phyloP scores from a whole-genome alignment of 2,888 invertebrate genomes.

The Athalia cordata region DNA sequence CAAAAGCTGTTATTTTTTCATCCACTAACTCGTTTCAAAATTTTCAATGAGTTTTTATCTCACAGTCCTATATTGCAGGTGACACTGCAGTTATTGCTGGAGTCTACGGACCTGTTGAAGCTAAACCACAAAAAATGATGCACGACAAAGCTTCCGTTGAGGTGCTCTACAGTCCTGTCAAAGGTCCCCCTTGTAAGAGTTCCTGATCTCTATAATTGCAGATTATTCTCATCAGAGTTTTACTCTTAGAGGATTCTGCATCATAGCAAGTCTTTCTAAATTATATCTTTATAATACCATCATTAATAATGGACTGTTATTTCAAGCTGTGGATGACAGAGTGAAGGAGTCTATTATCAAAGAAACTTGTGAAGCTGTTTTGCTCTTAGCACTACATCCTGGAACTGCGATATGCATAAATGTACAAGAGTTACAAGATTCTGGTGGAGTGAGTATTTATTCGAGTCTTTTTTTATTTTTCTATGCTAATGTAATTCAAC shows the following conservation, averaged over 20 bases:
- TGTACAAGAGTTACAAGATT: slow-evolving; percentile 91
- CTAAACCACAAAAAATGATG: slow-evolving; percentile 83
- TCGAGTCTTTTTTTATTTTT: slow-evolving; percentile 7
- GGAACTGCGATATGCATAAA: slow-evolving; percentile 86
- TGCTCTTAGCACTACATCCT: slow-evolving; percentile 85
- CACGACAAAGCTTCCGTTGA: slow-evolving; percentile 88
- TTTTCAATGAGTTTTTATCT: slow-evolving; percentile 42
- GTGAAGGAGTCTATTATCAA: slow-evolving; percentile 84
- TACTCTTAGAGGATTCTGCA: slow-evolving; percentile 37
- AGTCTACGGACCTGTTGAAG: slow-evolving; percentile 89
- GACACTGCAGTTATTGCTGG: slow-evolving; percentile 86
- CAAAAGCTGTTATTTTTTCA: slow-evolving; percentile 31
- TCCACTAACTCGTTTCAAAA: background rate
- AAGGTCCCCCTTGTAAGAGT: slow-evolving; percentile 81
- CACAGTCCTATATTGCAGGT: slow-evolving; percentile 76
- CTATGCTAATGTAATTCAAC: background rate
- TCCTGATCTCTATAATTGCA: background rate
- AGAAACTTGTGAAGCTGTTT: slow-evolving; percentile 85
- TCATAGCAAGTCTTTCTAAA: slow-evolving; percentile 37
- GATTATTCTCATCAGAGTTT: no score
- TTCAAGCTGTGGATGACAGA: slow-evolving; percentile 79
- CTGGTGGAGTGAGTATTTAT: slow-evolving; percentile 81
- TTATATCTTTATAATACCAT: background rate
- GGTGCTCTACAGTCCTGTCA: slow-evolving; percentile 84
- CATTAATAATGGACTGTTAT: background rate